Conservation (phyloP, 2,113 vertebrate species). For the Lycocorax pyrrhopterus region DNA sequence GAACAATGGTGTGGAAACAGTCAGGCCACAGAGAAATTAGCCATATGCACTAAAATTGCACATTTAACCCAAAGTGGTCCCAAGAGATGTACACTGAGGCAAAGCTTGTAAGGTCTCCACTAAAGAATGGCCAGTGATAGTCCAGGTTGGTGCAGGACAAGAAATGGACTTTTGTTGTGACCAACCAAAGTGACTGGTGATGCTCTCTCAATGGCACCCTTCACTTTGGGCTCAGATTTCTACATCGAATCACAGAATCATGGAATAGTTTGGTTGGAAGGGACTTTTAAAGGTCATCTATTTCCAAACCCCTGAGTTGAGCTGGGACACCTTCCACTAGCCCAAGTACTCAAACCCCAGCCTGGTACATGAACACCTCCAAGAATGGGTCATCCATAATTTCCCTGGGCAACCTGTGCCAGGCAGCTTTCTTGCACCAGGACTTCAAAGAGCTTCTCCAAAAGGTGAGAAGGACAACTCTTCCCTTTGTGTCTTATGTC, state of each 20-base stretch:
- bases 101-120: neutral
- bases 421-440: neutral
- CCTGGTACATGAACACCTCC: neutral
- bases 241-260: neutral
- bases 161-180: neutral
- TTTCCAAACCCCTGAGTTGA: neutral
- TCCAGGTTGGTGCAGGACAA: neutral
- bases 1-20: neutral
- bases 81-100: neutral
- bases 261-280: neutral
- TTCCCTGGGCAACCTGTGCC: neutral
- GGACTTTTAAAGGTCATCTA: neutral
- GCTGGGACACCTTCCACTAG: neutral
- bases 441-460: neutral
- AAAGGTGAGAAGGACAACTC: neutral
- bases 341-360: neutral
- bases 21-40: neutral
- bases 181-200: neutral
- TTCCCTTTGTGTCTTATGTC: neutral
- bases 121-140: neutral
- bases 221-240: neutral
- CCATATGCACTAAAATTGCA: neutral
- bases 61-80: rapidly evolving
- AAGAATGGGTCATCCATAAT: neutral
- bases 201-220: rapidly evolving